Evolutionary conservation across 2,797 vertebrate species (phyloP).

Genomic region (Distichodus sexfasciatus): DNA sequence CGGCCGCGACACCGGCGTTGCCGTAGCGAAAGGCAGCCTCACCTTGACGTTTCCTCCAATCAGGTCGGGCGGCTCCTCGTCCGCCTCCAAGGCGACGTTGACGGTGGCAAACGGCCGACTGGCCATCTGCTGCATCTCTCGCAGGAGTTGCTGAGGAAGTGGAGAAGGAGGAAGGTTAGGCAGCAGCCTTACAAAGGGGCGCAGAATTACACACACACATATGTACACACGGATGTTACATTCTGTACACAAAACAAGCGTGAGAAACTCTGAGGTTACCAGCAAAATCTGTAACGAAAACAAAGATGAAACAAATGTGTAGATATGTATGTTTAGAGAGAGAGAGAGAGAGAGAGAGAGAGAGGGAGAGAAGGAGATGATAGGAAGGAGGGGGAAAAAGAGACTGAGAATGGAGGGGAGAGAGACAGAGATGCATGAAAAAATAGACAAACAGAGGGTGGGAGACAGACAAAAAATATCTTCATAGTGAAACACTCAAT

Average conservation of each 20-base stretch:
- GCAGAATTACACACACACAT: too few relatives aligned
- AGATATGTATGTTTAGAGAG: background rate
- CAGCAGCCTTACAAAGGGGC: slow-evolving; percentile 52
- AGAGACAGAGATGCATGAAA: background rate
- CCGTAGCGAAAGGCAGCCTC: slow-evolving; percentile 58
- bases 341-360: background rate
- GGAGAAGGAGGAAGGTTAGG: slow-evolving; percentile 50
- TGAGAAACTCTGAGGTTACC: slow-evolving; percentile 20
- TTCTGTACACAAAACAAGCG: background rate
- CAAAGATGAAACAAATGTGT: background rate
- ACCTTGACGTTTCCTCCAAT: slow-evolving; percentile 98
- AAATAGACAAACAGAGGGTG: background rate
- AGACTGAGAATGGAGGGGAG: too few relatives aligned
- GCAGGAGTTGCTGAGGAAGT: slow-evolving; percentile 89
- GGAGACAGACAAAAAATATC: slow-evolving; percentile 17
- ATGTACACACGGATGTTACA: background rate
- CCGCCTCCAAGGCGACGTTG: slow-evolving; percentile 96
- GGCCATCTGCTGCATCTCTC: slow-evolving; percentile 99
- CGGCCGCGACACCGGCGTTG: slow-evolving; percentile 21
- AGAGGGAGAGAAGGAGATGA: background rate
- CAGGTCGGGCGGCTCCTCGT: slow-evolving; percentile 97
- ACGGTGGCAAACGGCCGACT: slow-evolving; percentile 97
- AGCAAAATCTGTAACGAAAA: slow-evolving; percentile 1
- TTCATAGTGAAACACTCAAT: slow-evolving; percentile 29
- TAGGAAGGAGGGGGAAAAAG: too few relatives aligned